Percentiles rank a stretch among this genome's conserved stretches.
Evolutionary conservation across 2,888 invertebrate genomes (phyloP).

Genomic region (Papilio elwesi): DNA sequence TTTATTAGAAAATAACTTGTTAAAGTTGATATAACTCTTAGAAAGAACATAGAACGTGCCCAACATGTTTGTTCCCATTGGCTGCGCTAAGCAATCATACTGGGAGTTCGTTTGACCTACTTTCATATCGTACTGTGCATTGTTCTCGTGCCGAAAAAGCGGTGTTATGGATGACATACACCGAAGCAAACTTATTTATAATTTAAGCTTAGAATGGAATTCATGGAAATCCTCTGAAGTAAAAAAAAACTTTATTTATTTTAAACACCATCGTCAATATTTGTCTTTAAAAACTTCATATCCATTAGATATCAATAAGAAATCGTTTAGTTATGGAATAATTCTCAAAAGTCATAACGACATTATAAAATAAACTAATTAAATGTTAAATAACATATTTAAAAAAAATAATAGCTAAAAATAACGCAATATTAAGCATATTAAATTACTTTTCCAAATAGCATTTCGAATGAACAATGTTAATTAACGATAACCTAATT

Average conservation of each 20-base stretch:
- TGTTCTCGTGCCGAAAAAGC: slow-evolving; percentile 16
- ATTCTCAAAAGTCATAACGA: too few species aligned
- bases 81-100: slow-evolving; percentile 25
- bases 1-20: too few species aligned
- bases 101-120: slow-evolving; percentile 26
- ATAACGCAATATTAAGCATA: background rate
- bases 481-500: background rate
- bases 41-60: background rate
- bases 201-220: background rate
- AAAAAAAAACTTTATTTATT: background rate
- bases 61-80: slow-evolving; percentile 2
- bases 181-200: background rate
- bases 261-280: background rate
- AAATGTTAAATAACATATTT: too few species aligned
- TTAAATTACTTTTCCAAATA: background rate
- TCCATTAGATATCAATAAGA: too few species aligned
- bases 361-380: too few species aligned
- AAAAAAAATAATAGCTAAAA: too few species aligned
- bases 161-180: background rate
- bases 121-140: slow-evolving; percentile 19
- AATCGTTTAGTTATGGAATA: too few species aligned
- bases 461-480: background rate
- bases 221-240: background rate
- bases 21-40: background rate
- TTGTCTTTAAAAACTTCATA: background rate